Evolutionary conservation across 2,113 vertebrate genomes (phyloP).

Genomic region (Oncorhynchus tshawytscha): DNA sequence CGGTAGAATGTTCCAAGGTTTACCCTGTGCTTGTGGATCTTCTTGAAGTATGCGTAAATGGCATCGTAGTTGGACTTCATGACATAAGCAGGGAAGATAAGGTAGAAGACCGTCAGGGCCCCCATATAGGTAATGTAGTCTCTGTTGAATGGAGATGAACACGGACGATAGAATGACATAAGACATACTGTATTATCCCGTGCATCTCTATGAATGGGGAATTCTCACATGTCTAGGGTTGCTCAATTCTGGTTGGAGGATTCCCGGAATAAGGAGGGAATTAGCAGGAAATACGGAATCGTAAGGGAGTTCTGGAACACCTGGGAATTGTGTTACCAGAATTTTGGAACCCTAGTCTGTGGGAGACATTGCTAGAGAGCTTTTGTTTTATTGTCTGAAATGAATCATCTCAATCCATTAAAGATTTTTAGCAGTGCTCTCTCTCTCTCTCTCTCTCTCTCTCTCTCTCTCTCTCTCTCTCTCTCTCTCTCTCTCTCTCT

Average conservation of each 20-base stretch:
- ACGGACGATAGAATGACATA: too few relatives aligned
- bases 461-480: too few relatives aligned
- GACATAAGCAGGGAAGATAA: slow-evolving; percentile 81
- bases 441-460: too few relatives aligned
- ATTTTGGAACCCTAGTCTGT: not conserved
- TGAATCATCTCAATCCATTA: not conserved
- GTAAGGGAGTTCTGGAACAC: too few relatives aligned
- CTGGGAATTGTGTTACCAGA: too few relatives aligned
- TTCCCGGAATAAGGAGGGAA: too few relatives aligned
- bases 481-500: too few relatives aligned
- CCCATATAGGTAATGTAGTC: slow-evolving; percentile 85
- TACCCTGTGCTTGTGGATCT: slow-evolving; percentile 78
- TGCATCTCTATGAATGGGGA: too few relatives aligned
- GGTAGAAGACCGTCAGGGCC: slow-evolving; percentile 82
- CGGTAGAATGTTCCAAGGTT: not conserved
- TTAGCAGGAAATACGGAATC: too few relatives aligned
- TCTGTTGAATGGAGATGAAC: slow-evolving; percentile 59
- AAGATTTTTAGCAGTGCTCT: not conserved
- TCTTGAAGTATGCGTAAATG: slow-evolving; percentile 85
- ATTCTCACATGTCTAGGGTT: too few relatives aligned
- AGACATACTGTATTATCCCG: too few relatives aligned
- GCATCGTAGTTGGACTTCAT: slow-evolving; percentile 79
- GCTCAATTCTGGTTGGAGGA: too few relatives aligned
- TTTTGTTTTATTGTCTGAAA: not conserved
- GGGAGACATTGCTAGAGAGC: not conserved